Evolutionary conservation across 1,140 invertebrate species (phyloP).

Genomic region (Stenopsyche tienmushanensis): DNA sequence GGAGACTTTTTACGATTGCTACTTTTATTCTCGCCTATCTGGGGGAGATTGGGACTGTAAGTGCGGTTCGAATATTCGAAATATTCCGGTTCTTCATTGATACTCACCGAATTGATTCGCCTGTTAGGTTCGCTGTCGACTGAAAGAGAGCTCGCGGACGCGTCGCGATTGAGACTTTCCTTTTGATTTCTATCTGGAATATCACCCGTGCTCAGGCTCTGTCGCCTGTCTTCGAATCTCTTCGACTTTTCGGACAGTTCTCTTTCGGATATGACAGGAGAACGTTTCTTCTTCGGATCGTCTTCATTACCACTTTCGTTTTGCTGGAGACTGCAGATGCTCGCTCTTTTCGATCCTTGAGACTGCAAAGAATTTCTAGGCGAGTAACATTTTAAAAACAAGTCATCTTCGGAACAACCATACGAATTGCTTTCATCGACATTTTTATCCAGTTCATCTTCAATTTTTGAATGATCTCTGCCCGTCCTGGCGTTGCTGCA

Average conservation of each 20-base stretch:
- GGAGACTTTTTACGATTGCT: constrained; percentile 44
- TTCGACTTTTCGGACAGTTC: background rate
- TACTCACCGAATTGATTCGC: constrained; percentile 45
- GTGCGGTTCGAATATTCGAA: constrained; percentile 46
- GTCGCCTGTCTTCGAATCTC: constrained; percentile 14
- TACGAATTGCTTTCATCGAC: background rate
- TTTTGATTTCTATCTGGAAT: constrained; percentile 12
- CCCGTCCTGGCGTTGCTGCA: background rate
- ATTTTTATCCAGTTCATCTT: background rate
- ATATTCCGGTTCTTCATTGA: constrained; percentile 50
- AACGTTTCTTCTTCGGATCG: no score
- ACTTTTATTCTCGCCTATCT: no score
- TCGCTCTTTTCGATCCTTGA: background rate
- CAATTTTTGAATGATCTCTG: background rate
- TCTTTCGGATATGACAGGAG: no score
- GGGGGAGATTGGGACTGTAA: constrained; percentile 20
- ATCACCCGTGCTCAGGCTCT: constrained; percentile 34
- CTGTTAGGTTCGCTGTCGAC: constrained; percentile 8
- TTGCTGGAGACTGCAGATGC: background rate
- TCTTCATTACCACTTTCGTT: background rate
- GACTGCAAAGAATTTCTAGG: constrained; percentile 32
- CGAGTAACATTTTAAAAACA: constrained; percentile 38
- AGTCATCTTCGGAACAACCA: background rate
- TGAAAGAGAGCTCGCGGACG: no score
- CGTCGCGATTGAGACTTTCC: no score